A percentile compares a stretch with the other conserved stretches of the same genome.
Conservation (phyloP, 1,140 invertebrate genomes). For the Drosophila triauraria region DNA sequence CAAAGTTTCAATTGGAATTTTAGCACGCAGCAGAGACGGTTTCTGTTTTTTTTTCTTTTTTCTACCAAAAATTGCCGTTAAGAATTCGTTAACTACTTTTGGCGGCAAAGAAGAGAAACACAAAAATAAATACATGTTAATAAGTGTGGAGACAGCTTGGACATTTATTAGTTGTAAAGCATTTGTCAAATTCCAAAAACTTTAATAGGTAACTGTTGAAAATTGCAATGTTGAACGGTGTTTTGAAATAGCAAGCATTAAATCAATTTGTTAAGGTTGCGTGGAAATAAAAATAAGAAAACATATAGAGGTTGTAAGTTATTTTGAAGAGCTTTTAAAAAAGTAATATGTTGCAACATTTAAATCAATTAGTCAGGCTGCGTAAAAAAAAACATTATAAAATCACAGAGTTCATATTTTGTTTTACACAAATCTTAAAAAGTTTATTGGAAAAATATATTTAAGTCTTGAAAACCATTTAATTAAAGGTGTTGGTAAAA, state of each 20-base stretch:
- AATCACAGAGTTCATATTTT: neutral
- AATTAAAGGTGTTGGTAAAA: too few relatives aligned
- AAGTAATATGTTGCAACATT: neutral
- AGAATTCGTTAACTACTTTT: slow-evolving; percentile 18
- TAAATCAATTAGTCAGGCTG: neutral
- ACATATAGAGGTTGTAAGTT: neutral
- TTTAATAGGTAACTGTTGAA: neutral
- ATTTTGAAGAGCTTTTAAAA: neutral
- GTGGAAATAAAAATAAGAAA: neutral
- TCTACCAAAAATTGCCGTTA: slow-evolving; percentile 8
- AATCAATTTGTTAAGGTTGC: slow-evolving; percentile 12
- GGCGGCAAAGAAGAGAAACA: slow-evolving; percentile 3
- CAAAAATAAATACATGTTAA: slow-evolving; percentile 11
- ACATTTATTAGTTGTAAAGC: slow-evolving; percentile 10
- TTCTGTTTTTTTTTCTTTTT: neutral
- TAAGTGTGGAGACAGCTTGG: neutral
- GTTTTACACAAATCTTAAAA: neutral
- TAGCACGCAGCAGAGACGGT: slow-evolving; percentile 29
- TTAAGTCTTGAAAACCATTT: too few relatives aligned
- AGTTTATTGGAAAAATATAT: too few relatives aligned
- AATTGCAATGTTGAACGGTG: neutral
- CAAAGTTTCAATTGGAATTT: slow-evolving; percentile 34
- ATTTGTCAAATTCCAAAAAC: neutral
- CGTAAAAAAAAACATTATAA: too few relatives aligned
- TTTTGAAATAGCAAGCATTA: neutral